Percentiles rank a stretch among this genome's conserved stretches.
phyloP scores from a whole-genome alignment of 2,888 invertebrate species.

The Trichopria drosophilae region DNA sequence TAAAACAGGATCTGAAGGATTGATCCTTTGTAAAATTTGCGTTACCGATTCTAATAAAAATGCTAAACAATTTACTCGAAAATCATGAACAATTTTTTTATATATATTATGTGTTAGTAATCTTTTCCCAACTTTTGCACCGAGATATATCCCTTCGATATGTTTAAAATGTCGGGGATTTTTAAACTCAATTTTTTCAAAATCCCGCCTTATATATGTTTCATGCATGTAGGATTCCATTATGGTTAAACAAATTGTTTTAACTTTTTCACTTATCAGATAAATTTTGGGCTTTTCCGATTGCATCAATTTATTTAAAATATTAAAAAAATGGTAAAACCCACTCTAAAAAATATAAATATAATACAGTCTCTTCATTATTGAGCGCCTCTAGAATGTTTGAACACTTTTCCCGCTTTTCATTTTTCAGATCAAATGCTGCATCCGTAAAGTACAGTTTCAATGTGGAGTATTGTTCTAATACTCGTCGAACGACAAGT shows the following conservation, averaged over 20 bases:
- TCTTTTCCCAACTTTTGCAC: background rate
- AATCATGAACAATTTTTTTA: background rate
- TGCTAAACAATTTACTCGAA: background rate
- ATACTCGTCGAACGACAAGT: no score
- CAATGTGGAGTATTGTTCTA: no score
- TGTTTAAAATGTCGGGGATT: background rate
- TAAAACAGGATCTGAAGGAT: no score
- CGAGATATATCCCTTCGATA: background rate
- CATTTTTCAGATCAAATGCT: no score
- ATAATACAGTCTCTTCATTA: background rate
- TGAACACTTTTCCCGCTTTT: no score
- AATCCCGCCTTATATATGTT: background rate
- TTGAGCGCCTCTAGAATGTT: background rate
- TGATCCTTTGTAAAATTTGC: no score
- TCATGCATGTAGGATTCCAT: slow-evolving; percentile 2
- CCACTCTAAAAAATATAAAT: slow-evolving; percentile 1
- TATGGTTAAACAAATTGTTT: background rate
- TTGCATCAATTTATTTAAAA: slow-evolving; percentile 1
- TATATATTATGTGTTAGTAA: background rate
- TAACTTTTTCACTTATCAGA: background rate
- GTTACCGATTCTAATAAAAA: background rate
- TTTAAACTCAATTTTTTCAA: background rate
- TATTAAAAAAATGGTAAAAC: slow-evolving; percentile 2
- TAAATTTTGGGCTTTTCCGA: background rate
- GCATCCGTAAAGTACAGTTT: no score